phyloP scores from a whole-genome alignment of 1,140 invertebrate genomes.

The Sycobia sp. region DNA sequence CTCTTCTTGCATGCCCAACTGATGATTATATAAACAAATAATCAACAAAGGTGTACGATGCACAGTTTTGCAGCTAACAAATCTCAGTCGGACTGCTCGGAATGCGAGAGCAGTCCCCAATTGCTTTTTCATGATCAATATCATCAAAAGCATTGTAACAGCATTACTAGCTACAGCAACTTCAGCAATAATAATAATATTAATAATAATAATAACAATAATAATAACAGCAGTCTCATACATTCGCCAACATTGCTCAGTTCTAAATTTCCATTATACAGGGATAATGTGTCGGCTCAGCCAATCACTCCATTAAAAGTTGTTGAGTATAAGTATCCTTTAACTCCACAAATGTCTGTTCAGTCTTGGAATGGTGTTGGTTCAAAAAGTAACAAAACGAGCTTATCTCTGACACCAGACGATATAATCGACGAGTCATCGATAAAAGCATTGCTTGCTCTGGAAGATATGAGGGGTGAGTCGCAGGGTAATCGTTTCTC shows the following conservation, averaged over 20 bases:
- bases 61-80: slow-evolving; percentile 19
- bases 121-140: slow-evolving; percentile 37
- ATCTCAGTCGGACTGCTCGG: slow-evolving; percentile 39
- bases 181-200: not conserved
- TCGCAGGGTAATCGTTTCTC: slow-evolving; percentile 59
- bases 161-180: slow-evolving; percentile 6
- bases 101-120: slow-evolving; percentile 47
- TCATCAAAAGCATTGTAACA: slow-evolving; percentile 15
- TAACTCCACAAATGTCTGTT: slow-evolving; percentile 34
- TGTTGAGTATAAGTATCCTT: slow-evolving; percentile 30
- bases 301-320: slow-evolving; percentile 35
- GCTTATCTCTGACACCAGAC: slow-evolving; percentile 44
- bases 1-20: slow-evolving; percentile 45
- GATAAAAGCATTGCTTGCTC: slow-evolving; percentile 58
- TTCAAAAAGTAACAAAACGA: slow-evolving; percentile 32
- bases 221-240: slow-evolving; percentile 13
- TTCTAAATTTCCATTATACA: slow-evolving; percentile 38
- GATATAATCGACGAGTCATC: slow-evolving; percentile 52
- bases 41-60: slow-evolving; percentile 13
- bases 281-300: slow-evolving; percentile 32
- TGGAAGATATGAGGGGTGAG: slow-evolving; percentile 65
- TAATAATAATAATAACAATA: not conserved
- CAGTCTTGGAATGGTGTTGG: slow-evolving; percentile 29
- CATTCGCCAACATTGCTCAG: slow-evolving; percentile 40
- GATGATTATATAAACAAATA: slow-evolving; percentile 35